Evolutionary conservation across 2,888 invertebrate species (phyloP).

Genomic region (Acrobeloides nanus): DNA sequence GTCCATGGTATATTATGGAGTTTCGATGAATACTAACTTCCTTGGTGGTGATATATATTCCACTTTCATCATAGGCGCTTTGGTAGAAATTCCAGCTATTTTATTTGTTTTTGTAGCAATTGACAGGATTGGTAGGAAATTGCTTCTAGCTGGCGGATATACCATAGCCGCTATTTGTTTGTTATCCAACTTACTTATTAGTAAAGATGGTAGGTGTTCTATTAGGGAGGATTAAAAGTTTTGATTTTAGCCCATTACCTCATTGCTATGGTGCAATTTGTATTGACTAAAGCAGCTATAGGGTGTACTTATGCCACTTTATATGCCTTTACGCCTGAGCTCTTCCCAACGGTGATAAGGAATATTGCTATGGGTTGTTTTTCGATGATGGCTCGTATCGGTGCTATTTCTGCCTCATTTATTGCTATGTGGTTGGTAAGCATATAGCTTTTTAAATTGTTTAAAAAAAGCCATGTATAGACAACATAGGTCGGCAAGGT

Average conservation of each 20-base stretch:
- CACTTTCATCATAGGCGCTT: slow-evolving; percentile 72
- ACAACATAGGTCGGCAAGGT: too few relatives aligned
- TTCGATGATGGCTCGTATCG: slow-evolving; percentile 76
- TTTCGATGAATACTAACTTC: slow-evolving; percentile 75
- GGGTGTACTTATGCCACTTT: slow-evolving; percentile 76
- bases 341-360: slow-evolving; percentile 79
- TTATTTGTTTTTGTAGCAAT: slow-evolving; percentile 45
- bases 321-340: slow-evolving; percentile 77
- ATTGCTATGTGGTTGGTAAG: slow-evolving; percentile 61
- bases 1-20: slow-evolving; percentile 78
- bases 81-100: slow-evolving; percentile 54
- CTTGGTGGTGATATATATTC: slow-evolving; percentile 70
- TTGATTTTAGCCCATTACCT: too few relatives aligned
- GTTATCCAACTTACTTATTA: slow-evolving; percentile 41
- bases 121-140: slow-evolving; percentile 54
- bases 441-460: too few relatives aligned
- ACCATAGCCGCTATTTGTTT: slow-evolving; percentile 42
- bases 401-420: slow-evolving; percentile 77
- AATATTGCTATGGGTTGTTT: slow-evolving; percentile 78
- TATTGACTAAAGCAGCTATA: slow-evolving; percentile 72
- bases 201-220: too few relatives aligned
- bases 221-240: slow-evolving; percentile 10
- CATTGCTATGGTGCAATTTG: slow-evolving; percentile 57
- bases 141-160: slow-evolving; percentile 42
- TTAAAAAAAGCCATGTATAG: too few relatives aligned